Percentiles rank a stretch among this genome's conserved stretches.
These are phyloP conservation scores for Sphenodon punctatus DNA, from an alignment of 2,797 vertebrate species.

Conservation along the genomic window DNA sequence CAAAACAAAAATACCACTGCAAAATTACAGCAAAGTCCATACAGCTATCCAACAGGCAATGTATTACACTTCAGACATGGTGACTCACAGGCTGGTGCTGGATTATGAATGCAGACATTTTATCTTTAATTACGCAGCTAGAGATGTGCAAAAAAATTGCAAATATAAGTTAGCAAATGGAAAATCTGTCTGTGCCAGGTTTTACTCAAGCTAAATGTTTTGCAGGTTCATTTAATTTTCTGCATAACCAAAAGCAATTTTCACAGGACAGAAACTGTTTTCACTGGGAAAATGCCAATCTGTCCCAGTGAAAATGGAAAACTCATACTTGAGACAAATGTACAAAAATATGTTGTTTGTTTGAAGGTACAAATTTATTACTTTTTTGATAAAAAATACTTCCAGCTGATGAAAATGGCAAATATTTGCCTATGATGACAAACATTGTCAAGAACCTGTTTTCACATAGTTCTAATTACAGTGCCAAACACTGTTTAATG, in stretches of 20 bases:
- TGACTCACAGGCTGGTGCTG: neutral
- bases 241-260: slow-evolving; percentile 37
- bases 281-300: slow-evolving; percentile 15
- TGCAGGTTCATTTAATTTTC: slow-evolving; percentile 46
- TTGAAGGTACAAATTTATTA: neutral
- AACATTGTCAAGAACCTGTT: neutral
- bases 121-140: neutral
- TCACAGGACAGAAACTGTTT: slow-evolving; percentile 8
- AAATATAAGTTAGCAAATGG: slow-evolving; percentile 17
- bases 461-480: neutral
- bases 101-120: neutral
- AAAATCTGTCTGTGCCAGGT: slow-evolving; percentile 32
- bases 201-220: neutral
- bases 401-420: neutral
- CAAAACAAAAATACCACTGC: neutral
- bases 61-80: neutral
- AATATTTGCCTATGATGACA: neutral
- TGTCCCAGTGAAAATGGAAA: slow-evolving; percentile 1
- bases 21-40: neutral
- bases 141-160: neutral
- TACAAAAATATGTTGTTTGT: neutral
- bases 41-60: neutral
- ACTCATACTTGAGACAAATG: neutral
- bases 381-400: neutral
- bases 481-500: neutral